Percentiles rank a stretch among this genome's conserved stretches.
These are phyloP conservation scores for Bettongia penicillata DNA, from an alignment of 2,113 vertebrate species.

Conservation along the genomic window DNA sequence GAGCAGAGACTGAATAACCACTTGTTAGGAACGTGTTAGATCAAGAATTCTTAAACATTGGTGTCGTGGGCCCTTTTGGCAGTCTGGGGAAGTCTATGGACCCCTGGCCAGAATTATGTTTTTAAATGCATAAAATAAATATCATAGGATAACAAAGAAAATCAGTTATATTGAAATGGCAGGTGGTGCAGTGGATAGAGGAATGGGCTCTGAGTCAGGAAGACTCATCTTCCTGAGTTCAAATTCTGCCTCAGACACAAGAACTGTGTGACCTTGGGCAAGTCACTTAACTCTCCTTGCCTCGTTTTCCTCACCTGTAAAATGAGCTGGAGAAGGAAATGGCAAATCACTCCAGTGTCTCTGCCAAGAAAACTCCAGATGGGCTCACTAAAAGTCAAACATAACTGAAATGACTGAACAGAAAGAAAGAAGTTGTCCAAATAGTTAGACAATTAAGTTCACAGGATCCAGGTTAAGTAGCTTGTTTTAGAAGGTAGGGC, in stretches of 20 bases:
- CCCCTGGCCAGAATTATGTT: background rate
- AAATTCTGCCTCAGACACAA: background rate
- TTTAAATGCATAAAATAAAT: background rate
- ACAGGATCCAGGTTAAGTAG: background rate
- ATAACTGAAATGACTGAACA: background rate
- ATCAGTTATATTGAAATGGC: background rate
- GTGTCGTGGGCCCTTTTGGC: background rate
- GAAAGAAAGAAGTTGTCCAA: background rate
- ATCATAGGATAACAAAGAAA: background rate
- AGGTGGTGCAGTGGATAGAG: background rate
- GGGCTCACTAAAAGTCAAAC: background rate
- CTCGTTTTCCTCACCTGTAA: background rate
- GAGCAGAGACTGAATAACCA: background rate
- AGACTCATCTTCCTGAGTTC: background rate
- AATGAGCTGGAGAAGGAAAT: background rate
- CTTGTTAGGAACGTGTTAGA: background rate
- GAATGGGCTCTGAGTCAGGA: background rate
- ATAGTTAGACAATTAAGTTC: background rate
- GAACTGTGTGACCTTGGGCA: background rate
- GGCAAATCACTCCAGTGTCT: background rate
- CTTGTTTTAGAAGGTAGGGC: background rate
- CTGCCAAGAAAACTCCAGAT: background rate
- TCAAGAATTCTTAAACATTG: background rate
- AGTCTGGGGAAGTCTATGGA: background rate
- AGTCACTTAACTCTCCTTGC: background rate